Conservation (phyloP, 2,113 vertebrate species). For the Elaphurus davidianus region DNA sequence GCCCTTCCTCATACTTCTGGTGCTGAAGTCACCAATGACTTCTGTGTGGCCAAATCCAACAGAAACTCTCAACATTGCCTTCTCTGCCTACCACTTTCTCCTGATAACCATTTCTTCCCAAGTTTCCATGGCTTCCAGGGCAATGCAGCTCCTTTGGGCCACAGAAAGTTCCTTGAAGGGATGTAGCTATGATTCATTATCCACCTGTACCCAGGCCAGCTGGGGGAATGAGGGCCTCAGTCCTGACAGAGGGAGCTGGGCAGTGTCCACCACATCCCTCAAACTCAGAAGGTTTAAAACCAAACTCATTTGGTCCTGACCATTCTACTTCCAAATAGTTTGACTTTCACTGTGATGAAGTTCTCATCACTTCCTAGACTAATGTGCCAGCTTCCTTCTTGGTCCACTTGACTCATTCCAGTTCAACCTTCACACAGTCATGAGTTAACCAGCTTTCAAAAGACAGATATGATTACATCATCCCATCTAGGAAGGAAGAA, state of each 20-base stretch:
- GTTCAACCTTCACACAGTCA: neutral
- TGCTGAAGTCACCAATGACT: neutral
- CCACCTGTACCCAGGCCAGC: neutral
- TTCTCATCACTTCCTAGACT: neutral
- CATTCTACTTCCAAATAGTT: neutral
- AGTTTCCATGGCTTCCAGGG: neutral
- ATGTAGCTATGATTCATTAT: neutral
- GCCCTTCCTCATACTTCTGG: neutral
- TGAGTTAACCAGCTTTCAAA: neutral
- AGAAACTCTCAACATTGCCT: neutral
- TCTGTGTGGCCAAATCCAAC: neutral
- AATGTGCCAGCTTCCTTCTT: neutral
- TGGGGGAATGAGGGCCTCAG: neutral
- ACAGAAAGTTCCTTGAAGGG: neutral
- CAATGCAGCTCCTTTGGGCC: neutral
- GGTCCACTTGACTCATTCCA: neutral
- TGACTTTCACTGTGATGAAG: neutral
- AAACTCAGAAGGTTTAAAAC: neutral
- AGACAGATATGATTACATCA: neutral
- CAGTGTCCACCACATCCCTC: neutral
- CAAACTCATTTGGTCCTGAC: neutral
- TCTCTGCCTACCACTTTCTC: neutral
- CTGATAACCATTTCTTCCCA: neutral
- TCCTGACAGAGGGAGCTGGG: neutral
- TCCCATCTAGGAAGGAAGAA: neutral